Evolutionary conservation across 2,113 vertebrate genomes (phyloP).

Genomic region (Nerophis ophidion): DNA sequence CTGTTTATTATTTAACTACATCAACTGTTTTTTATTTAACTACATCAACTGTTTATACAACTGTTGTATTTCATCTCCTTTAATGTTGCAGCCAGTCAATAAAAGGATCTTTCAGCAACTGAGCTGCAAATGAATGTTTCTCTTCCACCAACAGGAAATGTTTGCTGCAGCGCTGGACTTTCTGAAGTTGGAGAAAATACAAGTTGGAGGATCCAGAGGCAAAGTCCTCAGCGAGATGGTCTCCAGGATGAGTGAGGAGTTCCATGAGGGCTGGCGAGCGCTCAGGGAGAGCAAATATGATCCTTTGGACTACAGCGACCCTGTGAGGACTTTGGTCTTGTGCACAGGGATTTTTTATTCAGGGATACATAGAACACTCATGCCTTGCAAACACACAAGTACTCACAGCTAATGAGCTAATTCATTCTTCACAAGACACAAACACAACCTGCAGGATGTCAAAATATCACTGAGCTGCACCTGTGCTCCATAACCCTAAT

Average conservation of each 20-base stretch:
- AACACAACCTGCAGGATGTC: too few relatives aligned
- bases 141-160: constrained; percentile 60
- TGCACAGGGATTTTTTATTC: too few relatives aligned
- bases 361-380: too few relatives aligned
- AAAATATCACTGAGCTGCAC: too few relatives aligned
- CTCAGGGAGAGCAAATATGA: constrained; percentile 73
- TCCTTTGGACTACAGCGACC: constrained; percentile 63
- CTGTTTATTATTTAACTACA: too few relatives aligned
- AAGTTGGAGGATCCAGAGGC: constrained; percentile 59
- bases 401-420: too few relatives aligned
- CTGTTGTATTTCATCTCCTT: neutral
- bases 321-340: constrained; percentile 39
- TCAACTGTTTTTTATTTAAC: too few relatives aligned
- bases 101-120: neutral
- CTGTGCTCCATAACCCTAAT: too few relatives aligned
- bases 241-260: constrained; percentile 64
- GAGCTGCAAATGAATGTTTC: neutral
- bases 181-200: constrained; percentile 73
- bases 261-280: constrained; percentile 66
- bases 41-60: neutral
- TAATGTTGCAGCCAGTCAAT: neutral
- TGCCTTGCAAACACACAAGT: too few relatives aligned
- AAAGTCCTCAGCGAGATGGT: constrained; percentile 68
- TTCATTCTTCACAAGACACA: too few relatives aligned
- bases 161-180: constrained; percentile 72